A percentile compares a stretch with the other conserved stretches of the same genome.
Conservation (phyloP, 2,888 invertebrate species). For the Parapristionchus giblindavisi region DNA sequence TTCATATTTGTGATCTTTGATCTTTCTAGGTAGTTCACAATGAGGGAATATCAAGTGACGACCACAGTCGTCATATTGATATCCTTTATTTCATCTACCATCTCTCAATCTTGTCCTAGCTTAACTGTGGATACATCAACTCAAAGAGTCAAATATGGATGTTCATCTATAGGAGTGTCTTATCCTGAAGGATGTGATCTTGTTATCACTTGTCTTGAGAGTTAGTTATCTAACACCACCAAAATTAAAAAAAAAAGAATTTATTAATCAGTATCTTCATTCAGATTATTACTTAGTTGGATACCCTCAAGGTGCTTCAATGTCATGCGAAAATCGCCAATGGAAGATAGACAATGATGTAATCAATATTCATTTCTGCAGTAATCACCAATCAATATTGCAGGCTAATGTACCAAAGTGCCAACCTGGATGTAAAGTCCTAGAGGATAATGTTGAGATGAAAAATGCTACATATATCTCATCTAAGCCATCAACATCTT, state of each 20-base stretch:
- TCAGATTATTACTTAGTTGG: conserved; percentile 24
- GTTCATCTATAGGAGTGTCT: background rate
- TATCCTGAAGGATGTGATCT: conserved; percentile 8
- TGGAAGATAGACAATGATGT: conserved; percentile 9
- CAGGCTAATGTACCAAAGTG: conserved; percentile 7
- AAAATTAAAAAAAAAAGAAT: background rate
- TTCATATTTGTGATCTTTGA: conserved; percentile 17
- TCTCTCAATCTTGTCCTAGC: background rate
- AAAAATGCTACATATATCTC: conserved; percentile 32
- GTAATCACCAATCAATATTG: background rate
- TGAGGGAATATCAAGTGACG: conserved; percentile 21
- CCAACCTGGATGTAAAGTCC: conserved; percentile 6
- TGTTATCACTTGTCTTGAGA: conserved; percentile 14
- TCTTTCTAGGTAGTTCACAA: background rate
- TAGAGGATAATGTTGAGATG: conserved; percentile 35
- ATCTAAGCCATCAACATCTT: background rate
- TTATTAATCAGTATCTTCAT: no score
- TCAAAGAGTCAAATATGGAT: conserved; percentile 17
- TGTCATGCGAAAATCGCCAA: background rate
- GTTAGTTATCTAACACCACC: background rate
- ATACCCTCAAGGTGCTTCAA: conserved; percentile 1
- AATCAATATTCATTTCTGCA: background rate
- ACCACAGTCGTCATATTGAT: conserved; percentile 16
- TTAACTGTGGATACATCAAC: background rate
- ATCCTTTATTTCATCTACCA: conserved; percentile 1